Percentiles rank a stretch among this genome's conserved stretches.
These are phyloP conservation scores for Gobius niger DNA, from an alignment of 2,113 vertebrate genomes.

Conservation along the genomic window DNA sequence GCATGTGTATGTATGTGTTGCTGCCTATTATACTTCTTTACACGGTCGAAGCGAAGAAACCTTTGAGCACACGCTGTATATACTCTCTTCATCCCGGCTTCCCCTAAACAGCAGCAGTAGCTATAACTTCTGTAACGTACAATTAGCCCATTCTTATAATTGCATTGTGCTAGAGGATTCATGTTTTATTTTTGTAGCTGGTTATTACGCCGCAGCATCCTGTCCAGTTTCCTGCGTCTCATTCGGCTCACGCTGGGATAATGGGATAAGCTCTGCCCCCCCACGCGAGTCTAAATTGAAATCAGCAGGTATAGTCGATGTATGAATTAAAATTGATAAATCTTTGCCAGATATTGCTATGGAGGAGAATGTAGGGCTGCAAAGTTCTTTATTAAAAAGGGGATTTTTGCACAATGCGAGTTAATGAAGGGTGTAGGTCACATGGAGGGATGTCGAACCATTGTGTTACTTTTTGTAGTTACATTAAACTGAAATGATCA, in stretches of 20 bases:
- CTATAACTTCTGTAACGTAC: not conserved
- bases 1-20: too few species aligned
- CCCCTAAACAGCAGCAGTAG: not conserved
- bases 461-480: not conserved
- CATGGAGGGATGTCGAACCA: not conserved
- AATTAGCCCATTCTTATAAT: slow-evolving; percentile 2
- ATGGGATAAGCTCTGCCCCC: slow-evolving; percentile 13
- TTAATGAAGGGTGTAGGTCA: not conserved
- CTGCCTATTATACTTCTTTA: too few species aligned
- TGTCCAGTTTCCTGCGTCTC: slow-evolving; percentile 13
- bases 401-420: not conserved
- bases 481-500: not conserved
- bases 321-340: slow-evolving; percentile 17
- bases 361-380: not conserved
- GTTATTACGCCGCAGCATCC: slow-evolving; percentile 4
- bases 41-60: too few species aligned
- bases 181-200: slow-evolving; percentile 2
- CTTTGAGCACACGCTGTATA: not conserved
- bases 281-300: slow-evolving; percentile 9
- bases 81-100: not conserved
- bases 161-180: not conserved
- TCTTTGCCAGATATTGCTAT: slow-evolving; percentile 1
- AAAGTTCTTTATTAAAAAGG: not conserved
- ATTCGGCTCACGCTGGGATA: slow-evolving; percentile 6
- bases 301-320: slow-evolving; percentile 11